These are phyloP conservation scores for Camptogramma bilineatum DNA, from an alignment of 2,888 invertebrate species.

Conservation along the genomic window DNA sequence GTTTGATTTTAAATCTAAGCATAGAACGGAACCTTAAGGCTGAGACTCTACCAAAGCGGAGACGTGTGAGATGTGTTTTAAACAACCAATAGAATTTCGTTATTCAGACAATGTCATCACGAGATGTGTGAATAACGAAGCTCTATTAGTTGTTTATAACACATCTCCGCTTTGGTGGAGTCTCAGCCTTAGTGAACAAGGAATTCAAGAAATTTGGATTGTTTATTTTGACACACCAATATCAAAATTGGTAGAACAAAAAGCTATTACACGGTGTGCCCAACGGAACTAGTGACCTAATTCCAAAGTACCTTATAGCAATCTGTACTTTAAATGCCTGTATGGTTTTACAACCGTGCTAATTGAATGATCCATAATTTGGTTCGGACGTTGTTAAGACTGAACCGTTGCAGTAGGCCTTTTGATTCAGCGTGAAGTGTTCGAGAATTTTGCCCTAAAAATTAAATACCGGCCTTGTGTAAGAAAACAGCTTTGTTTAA, in stretches of 20 bases:
- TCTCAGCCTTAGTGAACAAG: no score
- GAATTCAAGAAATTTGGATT: not conserved
- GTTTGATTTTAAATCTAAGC: no score
- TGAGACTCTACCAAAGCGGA: no score
- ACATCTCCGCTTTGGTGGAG: no score
- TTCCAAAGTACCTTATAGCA: not conserved
- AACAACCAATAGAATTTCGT: no score
- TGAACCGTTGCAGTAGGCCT: not conserved
- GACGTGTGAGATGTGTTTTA: no score
- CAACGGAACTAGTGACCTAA: not conserved
- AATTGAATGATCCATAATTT: conserved; percentile 15
- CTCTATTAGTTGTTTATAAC: no score
- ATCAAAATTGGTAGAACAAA: not conserved
- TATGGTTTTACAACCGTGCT: conserved; percentile 11
- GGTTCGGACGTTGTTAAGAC: not conserved
- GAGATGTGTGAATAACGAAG: no score
- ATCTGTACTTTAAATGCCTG: not conserved
- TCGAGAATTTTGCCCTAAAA: not conserved
- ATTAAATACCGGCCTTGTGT: not conserved
- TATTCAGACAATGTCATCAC: no score
- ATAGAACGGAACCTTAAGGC: no score
- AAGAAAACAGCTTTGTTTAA: no score
- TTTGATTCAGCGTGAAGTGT: not conserved
- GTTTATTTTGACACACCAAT: not conserved
- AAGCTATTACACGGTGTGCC: not conserved